A percentile compares a stretch with the other conserved stretches of the same genome.
These are phyloP conservation scores for Diabrotica undecimpunctata DNA, from an alignment of 1,140 invertebrate genomes.

Conservation along the genomic window DNA sequence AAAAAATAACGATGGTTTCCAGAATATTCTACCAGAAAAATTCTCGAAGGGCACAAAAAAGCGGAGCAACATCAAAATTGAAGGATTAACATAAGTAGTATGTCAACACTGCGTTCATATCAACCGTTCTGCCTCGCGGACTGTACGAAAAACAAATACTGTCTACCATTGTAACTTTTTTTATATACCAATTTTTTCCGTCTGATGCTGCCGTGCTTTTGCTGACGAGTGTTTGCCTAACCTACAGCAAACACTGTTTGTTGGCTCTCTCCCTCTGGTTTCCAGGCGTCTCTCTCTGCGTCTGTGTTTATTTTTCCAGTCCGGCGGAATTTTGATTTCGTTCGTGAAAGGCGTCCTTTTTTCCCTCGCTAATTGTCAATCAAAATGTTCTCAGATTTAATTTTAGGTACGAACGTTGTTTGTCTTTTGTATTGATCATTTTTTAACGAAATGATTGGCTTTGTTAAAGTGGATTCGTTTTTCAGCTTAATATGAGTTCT, in stretches of 20 bases:
- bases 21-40: no score
- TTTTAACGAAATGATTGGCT: no score
- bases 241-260: constrained; percentile 29
- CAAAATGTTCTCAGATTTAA: constrained; percentile 13
- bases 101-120: constrained; percentile 31
- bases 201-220: constrained; percentile 28
- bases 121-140: constrained; percentile 19
- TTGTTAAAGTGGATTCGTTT: no score
- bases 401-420: no score
- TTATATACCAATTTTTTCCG: constrained; percentile 14
- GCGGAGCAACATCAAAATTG: not conserved
- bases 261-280: no score
- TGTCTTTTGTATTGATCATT: no score
- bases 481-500: no score
- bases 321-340: constrained; percentile 29
- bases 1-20: no score
- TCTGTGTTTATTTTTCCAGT: constrained; percentile 39
- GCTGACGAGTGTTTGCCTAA: constrained; percentile 41
- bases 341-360: not conserved
- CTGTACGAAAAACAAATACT: constrained; percentile 36
- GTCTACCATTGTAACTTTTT: constrained; percentile 28
- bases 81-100: constrained; percentile 15
- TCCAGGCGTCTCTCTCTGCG: constrained; percentile 23
- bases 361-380: constrained; percentile 20
- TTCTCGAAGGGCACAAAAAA: no score